phyloP scores from a whole-genome alignment of 2,113 vertebrate species.

The Scalopus aquaticus region DNA sequence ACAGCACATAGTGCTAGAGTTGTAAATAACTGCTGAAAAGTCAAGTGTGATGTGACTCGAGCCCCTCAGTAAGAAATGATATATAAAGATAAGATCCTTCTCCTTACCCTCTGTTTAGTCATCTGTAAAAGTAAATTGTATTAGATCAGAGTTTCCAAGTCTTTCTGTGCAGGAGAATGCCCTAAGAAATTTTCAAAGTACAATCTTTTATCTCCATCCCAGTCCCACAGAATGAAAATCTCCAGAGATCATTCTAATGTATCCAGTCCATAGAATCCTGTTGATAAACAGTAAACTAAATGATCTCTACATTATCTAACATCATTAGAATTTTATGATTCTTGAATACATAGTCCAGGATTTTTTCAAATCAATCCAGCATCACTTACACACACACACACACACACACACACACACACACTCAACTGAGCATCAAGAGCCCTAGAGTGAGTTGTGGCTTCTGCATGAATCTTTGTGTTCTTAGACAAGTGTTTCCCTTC shows the following conservation, averaged over 20 bases:
- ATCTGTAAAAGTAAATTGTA: background rate
- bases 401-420: background rate
- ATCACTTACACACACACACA: background rate
- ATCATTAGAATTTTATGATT: background rate
- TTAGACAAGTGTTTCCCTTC: background rate
- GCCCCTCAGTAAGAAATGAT: background rate
- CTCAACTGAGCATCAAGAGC: background rate
- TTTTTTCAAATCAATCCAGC: background rate
- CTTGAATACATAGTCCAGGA: background rate
- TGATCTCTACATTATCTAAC: background rate
- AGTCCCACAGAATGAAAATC: slow-evolving; percentile 4
- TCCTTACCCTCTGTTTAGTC: background rate
- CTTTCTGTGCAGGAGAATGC: background rate
- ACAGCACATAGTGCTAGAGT: background rate
- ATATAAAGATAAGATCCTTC: background rate
- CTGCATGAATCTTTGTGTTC: background rate
- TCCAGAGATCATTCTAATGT: background rate
- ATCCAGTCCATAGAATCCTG: background rate
- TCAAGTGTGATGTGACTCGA: background rate
- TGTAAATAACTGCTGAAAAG: slow-evolving; percentile 32
- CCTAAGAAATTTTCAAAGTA: background rate
- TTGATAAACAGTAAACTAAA: background rate
- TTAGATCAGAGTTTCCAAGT: background rate
- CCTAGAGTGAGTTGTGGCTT: background rate
- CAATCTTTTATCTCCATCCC: background rate